Conservation (phyloP, 2,888 invertebrate species). For the Tiliacea citrago region DNA sequence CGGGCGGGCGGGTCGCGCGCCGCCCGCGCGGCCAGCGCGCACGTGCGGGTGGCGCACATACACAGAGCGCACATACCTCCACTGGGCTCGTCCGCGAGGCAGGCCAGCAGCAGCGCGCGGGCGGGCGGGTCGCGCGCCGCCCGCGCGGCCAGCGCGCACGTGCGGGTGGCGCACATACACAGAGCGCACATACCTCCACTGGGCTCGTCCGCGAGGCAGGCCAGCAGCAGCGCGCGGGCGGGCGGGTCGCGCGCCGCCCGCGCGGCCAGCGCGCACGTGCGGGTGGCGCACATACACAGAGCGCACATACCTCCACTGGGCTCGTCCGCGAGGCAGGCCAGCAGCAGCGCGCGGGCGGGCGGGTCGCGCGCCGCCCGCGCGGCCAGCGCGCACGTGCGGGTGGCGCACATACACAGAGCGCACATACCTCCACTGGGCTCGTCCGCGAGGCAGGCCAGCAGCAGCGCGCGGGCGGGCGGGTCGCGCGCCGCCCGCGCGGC, state of each 20-base stretch:
- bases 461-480: background rate
- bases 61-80: conserved; percentile 70
- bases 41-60: conserved; percentile 86
- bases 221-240: background rate
- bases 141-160: too few relatives aligned
- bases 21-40: conserved; percentile 82
- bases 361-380: background rate
- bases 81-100: too few relatives aligned
- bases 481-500: background rate
- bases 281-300: background rate
- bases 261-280: background rate
- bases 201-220: background rate
- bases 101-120: too few relatives aligned
- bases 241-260: background rate
- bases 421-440: background rate
- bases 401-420: too few relatives aligned
- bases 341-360: background rate
- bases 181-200: background rate
- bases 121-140: too few relatives aligned
- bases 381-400: background rate
- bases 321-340: background rate
- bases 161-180: too few relatives aligned
- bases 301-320: conserved; percentile 2
- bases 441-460: background rate
- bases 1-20: conserved; percentile 10